These are phyloP conservation scores for Limnodromus scolopaceus DNA, from an alignment of 2,797 vertebrate genomes.

Conservation along the genomic window DNA sequence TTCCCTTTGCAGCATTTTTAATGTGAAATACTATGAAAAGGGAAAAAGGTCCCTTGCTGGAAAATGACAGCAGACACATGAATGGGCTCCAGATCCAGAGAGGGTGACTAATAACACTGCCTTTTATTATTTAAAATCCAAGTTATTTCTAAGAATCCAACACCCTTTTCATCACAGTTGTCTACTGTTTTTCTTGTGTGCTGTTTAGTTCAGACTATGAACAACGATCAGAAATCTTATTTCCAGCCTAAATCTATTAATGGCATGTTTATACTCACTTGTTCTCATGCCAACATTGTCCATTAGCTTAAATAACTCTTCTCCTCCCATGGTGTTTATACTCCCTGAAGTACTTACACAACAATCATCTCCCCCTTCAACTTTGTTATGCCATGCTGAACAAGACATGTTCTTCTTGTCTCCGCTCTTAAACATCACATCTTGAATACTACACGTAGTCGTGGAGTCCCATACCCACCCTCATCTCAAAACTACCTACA, in stretches of 20 bases:
- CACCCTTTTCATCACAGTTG: neutral
- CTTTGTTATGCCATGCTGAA: neutral
- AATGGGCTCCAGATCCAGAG: neutral
- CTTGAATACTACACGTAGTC: neutral
- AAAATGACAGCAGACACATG: neutral
- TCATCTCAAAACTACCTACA: neutral
- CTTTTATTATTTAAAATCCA: neutral
- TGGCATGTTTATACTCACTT: constrained; percentile 10
- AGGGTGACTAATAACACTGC: neutral
- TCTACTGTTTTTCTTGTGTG: neutral
- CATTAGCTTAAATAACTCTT: constrained; percentile 17
- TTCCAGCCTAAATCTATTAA: constrained; percentile 44
- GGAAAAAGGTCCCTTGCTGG: neutral
- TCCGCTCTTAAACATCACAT: neutral
- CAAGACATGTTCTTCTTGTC: neutral
- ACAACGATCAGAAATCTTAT: neutral
- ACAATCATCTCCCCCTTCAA: neutral
- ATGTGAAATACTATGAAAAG: neutral
- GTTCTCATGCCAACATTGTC: constrained; percentile 26
- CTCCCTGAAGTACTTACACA: neutral
- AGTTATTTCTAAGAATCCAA: neutral
- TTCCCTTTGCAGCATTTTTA: neutral
- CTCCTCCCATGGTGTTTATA: neutral
- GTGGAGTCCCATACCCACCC: neutral
- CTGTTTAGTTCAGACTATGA: neutral